Conservation (phyloP, 2,113 vertebrate genomes). For the Tupaia tana region DNA sequence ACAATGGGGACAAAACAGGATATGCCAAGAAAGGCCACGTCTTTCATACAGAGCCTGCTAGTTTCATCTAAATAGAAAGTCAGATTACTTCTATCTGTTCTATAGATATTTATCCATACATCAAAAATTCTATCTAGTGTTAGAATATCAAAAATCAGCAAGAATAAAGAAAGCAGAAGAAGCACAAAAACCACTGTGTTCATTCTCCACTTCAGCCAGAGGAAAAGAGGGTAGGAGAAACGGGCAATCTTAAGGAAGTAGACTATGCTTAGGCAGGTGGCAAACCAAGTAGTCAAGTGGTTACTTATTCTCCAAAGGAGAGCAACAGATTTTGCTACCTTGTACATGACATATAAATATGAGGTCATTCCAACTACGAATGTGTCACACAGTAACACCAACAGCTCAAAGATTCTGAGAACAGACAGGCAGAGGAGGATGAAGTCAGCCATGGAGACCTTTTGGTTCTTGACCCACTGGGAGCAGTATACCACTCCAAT, state of each 20-base stretch:
- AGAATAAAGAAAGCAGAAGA: background rate
- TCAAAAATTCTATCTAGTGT: conserved; percentile 10
- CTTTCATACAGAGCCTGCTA: accelerated
- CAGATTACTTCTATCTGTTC: background rate
- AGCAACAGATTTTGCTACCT: background rate
- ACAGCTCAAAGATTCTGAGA: background rate
- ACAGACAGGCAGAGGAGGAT: conserved; percentile 34
- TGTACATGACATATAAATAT: accelerated
- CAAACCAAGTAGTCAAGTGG: conserved; percentile 37
- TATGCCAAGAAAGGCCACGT: background rate
- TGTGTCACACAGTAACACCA: background rate
- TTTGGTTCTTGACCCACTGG: conserved; percentile 7
- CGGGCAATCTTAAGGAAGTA: conserved; percentile 68
- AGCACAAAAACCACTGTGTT: conserved; percentile 30
- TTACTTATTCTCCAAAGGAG: conserved; percentile 36
- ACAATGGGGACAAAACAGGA: background rate
- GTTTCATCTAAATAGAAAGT: background rate
- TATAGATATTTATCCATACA: background rate
- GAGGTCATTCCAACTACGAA: accelerated
- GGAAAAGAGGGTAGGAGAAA: conserved; percentile 51
- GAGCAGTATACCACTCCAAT: conserved; percentile 37
- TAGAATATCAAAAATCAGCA: background rate
- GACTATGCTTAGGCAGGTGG: conserved; percentile 59
- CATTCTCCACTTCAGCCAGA: conserved; percentile 66
- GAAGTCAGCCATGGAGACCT: conserved; percentile 12